Percentiles rank a stretch among this genome's conserved stretches.
phyloP scores from a whole-genome alignment of 2,113 vertebrate genomes.

The Thunnus thynnus region DNA sequence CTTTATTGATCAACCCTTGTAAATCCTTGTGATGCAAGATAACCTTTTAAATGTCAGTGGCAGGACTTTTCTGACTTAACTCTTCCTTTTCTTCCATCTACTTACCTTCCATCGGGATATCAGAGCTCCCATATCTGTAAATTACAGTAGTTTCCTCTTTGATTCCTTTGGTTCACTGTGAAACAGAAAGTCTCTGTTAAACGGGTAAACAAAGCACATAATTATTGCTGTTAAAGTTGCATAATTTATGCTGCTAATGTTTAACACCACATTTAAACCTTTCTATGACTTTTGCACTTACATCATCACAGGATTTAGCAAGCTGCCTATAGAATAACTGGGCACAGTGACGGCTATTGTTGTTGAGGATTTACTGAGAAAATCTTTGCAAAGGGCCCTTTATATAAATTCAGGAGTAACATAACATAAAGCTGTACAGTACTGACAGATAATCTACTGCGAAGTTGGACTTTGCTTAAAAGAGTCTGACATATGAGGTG shows the following conservation, averaged over 20 bases:
- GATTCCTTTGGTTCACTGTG: constrained; percentile 48
- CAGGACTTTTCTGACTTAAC: not conserved
- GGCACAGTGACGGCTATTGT: constrained; percentile 11
- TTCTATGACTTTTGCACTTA: not conserved
- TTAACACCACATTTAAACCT: not conserved
- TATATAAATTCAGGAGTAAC: not conserved
- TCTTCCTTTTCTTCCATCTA: constrained; percentile 18
- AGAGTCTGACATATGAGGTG: not conserved
- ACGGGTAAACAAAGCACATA: not conserved
- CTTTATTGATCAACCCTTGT: too few relatives aligned
- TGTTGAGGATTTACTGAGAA: not conserved
- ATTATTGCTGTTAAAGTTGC: not conserved
- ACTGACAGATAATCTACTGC: not conserved
- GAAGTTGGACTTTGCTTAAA: not conserved
- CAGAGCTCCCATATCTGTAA: constrained; percentile 88
- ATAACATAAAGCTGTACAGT: too few relatives aligned
- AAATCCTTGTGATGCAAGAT: too few relatives aligned
- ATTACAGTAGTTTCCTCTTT: not conserved
- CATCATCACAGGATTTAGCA: constrained; percentile 7
- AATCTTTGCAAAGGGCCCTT: not conserved
- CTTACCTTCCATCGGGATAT: constrained; percentile 94
- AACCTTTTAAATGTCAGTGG: too few relatives aligned
- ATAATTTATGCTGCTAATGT: not conserved
- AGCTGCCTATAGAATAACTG: not conserved
- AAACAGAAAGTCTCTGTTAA: constrained; percentile 22